phyloP scores from a whole-genome alignment of 53 echinoderm and acorn worm genomes.

The Antedon mediterranea region DNA sequence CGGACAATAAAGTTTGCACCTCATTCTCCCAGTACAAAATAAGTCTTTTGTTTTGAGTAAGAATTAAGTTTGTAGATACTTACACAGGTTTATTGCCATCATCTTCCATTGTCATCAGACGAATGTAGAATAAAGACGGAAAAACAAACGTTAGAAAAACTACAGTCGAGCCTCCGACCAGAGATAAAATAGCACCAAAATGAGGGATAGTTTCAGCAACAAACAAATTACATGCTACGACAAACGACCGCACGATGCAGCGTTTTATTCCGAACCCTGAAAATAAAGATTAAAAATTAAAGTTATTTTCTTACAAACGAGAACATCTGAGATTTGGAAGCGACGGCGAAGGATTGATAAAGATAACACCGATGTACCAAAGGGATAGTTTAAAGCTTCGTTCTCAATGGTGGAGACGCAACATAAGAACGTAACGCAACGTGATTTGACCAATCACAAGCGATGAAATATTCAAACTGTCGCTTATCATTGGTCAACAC shows the following conservation, averaged over 20 bases:
- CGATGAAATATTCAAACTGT: too few species aligned
- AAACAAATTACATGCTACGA: conserved; percentile 35
- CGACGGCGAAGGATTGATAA: background rate
- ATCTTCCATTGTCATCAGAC: conserved; percentile 9
- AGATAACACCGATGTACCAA: too few species aligned
- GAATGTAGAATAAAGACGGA: conserved; percentile 71
- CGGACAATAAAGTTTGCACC: background rate
- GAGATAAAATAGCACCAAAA: conserved; percentile 65
- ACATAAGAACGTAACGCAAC: too few species aligned
- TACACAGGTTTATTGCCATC: background rate
- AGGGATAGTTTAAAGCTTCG: too few species aligned
- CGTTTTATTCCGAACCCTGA: conserved; percentile 67
- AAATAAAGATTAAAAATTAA: background rate
- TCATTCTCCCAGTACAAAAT: background rate
- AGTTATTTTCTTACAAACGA: background rate
- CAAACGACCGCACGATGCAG: conserved; percentile 25
- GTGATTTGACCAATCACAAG: too few species aligned
- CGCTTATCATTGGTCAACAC: too few species aligned
- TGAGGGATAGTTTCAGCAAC: conserved; percentile 74
- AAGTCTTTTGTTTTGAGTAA: too few species aligned
- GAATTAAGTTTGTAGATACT: background rate
- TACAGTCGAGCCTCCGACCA: conserved; percentile 67
- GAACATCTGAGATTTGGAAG: background rate
- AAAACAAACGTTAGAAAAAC: conserved; percentile 72
- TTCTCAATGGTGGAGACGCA: too few species aligned